A percentile compares a stretch with the other conserved stretches of the same genome.
Conservation (phyloP, 2,113 vertebrate genomes). For the Pagrus major region DNA sequence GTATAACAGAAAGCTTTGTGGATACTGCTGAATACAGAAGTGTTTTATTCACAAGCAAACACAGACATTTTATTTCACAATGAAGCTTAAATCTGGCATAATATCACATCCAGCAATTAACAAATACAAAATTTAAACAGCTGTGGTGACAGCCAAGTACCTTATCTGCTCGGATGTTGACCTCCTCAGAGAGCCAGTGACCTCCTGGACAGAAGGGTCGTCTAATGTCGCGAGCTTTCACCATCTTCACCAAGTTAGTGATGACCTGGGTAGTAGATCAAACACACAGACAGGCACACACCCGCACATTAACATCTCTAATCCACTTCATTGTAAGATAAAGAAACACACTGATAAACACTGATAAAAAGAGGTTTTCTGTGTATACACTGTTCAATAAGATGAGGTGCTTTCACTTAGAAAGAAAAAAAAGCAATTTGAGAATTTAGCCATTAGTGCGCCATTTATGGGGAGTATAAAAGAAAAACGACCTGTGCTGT, state of each 20-base stretch:
- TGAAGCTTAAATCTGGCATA: not conserved
- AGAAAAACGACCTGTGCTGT: constrained; percentile 73
- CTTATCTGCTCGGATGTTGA: constrained; percentile 98
- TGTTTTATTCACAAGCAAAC: not conserved
- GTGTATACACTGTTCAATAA: constrained; percentile 20
- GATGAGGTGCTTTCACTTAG: constrained; percentile 45
- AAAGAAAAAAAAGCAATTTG: constrained; percentile 72
- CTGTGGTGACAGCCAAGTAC: constrained; percentile 72
- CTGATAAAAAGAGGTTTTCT: constrained; percentile 1
- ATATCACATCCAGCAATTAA: not conserved
- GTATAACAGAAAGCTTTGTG: not conserved
- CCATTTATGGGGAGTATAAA: constrained; percentile 79
- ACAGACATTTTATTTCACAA: not conserved
- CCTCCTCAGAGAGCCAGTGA: constrained; percentile 97
- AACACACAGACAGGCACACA: constrained; percentile 30
- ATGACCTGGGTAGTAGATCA: constrained; percentile 88
- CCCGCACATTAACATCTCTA: constrained; percentile 24
- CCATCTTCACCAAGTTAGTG: constrained; percentile 98
- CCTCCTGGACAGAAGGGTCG: constrained; percentile 95
- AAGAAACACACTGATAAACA: not conserved
- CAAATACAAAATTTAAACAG: not conserved
- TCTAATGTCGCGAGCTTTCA: constrained; percentile 96
- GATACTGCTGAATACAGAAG: not conserved
- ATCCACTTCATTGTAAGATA: not conserved
- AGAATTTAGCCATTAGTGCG: constrained; percentile 77